These are phyloP conservation scores for Phylloscopus collybita DNA, from an alignment of 2,797 vertebrate genomes.

Conservation along the genomic window DNA sequence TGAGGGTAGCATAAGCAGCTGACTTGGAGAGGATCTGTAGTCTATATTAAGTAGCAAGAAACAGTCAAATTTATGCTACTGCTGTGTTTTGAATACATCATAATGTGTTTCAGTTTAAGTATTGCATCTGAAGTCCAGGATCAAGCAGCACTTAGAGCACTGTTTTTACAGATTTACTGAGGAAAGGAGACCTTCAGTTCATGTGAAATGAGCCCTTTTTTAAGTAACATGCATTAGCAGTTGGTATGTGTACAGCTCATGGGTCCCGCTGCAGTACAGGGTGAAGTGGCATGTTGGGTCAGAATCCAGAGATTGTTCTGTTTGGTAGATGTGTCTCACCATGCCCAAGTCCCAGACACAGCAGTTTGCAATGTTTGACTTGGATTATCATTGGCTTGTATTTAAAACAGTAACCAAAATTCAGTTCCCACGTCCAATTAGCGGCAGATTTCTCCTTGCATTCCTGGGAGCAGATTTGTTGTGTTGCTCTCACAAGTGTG, in stretches of 20 bases:
- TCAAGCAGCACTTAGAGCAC: not conserved
- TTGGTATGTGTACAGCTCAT: not conserved
- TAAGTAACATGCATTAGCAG: not conserved
- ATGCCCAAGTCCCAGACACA: not conserved
- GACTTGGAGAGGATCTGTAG: not conserved
- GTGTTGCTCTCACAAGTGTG: not conserved
- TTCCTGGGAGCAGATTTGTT: slow-evolving; percentile 33
- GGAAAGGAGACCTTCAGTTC: not conserved
- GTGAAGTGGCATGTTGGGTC: not conserved
- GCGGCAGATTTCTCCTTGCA: not conserved
- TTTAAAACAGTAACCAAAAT: not conserved
- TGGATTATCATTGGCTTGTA: not conserved
- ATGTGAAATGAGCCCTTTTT: not conserved
- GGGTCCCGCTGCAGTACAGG: not conserved
- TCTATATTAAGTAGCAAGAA: not conserved
- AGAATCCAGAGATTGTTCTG: not conserved
- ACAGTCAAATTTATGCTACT: not conserved
- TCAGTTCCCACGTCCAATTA: not conserved
- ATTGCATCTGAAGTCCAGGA: not conserved
- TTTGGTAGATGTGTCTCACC: not conserved
- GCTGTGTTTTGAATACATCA: not conserved
- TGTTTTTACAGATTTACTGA: not conserved
- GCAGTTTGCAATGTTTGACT: not conserved
- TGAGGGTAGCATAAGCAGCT: not conserved
- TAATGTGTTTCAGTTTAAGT: not conserved